These are phyloP conservation scores for Nesidiocoris tenuis DNA, from an alignment of 2,888 invertebrate species.

Conservation along the genomic window DNA sequence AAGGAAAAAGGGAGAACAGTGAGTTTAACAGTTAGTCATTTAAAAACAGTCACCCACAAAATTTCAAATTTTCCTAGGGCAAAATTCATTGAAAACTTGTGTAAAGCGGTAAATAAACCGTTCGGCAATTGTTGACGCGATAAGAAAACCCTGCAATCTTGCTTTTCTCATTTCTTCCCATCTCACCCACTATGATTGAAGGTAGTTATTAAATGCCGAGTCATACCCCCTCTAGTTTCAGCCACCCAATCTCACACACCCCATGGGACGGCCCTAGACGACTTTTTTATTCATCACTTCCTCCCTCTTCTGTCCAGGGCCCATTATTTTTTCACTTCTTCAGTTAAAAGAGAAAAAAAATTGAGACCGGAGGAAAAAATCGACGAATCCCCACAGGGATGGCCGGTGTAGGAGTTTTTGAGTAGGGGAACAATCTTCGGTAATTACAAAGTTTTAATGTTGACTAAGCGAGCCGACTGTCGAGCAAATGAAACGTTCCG, in stretches of 20 bases:
- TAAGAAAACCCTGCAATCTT: background rate
- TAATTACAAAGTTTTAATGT: slow-evolving; percentile 36
- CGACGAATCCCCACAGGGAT: slow-evolving; percentile 44
- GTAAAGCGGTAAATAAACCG: too few relatives aligned
- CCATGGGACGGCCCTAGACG: slow-evolving; percentile 25
- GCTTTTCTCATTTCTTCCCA: background rate
- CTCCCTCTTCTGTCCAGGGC: slow-evolving; percentile 20
- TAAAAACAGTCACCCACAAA: too few relatives aligned
- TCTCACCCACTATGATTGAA: background rate
- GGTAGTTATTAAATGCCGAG: background rate
- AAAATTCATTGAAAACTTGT: too few relatives aligned
- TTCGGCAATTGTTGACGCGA: background rate
- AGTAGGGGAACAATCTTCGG: slow-evolving; percentile 22
- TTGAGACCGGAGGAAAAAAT: slow-evolving; percentile 38
- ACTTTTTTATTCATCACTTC: slow-evolving; percentile 44
- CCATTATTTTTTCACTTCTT: slow-evolving; percentile 49
- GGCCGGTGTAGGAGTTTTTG: background rate
- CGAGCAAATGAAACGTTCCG: too few relatives aligned
- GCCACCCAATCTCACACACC: slow-evolving; percentile 31
- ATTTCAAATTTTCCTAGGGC: too few relatives aligned
- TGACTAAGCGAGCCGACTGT: slow-evolving; percentile 22
- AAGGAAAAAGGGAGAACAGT: too few relatives aligned
- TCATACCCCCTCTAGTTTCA: background rate
- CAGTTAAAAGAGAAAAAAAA: slow-evolving; percentile 37
- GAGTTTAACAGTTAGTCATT: too few relatives aligned